Evolutionary conservation across 2,797 vertebrate species (phyloP).

Genomic region (Sphenodon punctatus): DNA sequence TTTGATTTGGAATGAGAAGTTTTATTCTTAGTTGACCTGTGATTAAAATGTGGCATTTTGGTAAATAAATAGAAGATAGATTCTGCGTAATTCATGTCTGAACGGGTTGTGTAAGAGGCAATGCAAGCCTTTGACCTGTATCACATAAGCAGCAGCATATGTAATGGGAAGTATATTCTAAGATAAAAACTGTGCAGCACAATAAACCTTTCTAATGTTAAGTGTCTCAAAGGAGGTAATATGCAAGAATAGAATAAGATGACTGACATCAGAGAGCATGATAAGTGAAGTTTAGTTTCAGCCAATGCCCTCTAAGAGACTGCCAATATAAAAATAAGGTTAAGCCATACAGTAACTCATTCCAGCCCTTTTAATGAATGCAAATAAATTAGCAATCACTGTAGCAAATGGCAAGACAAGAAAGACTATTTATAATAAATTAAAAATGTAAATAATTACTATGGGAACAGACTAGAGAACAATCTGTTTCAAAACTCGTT

Average conservation of each 20-base stretch:
- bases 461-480: neutral
- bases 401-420: neutral
- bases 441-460: neutral
- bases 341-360: neutral
- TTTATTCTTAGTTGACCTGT: slow-evolving; percentile 73
- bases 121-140: slow-evolving; percentile 42
- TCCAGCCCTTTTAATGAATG: neutral
- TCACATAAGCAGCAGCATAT: slow-evolving; percentile 3
- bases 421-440: neutral
- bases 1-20: slow-evolving; percentile 70
- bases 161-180: slow-evolving; percentile 50
- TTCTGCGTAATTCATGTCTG: slow-evolving; percentile 53
- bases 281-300: slow-evolving; percentile 6
- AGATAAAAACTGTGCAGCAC: neutral
- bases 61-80: slow-evolving; percentile 64
- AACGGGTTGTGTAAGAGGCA: slow-evolving; percentile 44
- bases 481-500: slow-evolving; percentile 6
- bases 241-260: neutral
- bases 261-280: neutral
- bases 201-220: slow-evolving; percentile 16
- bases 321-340: slow-evolving; percentile 1
- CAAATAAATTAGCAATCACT: neutral
- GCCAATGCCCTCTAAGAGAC: neutral
- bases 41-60: slow-evolving; percentile 74
- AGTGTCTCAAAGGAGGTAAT: neutral